Evolutionary conservation across 92 coral and sea anemone species (phyloP).

Genomic region (Virgularia gustaviana): DNA sequence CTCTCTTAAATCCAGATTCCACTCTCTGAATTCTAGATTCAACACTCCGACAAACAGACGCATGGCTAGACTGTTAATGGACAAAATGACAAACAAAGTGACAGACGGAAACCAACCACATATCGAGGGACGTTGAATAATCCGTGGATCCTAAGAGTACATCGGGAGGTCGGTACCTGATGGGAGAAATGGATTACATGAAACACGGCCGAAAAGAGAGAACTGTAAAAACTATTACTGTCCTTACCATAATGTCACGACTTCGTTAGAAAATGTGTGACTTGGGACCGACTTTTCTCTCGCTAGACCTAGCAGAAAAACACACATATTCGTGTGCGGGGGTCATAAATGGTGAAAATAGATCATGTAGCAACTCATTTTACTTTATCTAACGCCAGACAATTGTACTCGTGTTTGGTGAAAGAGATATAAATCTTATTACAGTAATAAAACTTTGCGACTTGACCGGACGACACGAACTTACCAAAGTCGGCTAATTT

Average conservation of each 20-base stretch:
- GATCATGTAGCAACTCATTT: too few relatives aligned
- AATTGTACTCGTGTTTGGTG: too few relatives aligned
- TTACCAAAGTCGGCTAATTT: conserved; percentile 96
- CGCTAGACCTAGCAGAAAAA: conserved; percentile 67
- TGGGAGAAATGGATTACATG: neutral
- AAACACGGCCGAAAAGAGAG: neutral
- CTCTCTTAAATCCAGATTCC: too few relatives aligned
- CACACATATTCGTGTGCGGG: neutral
- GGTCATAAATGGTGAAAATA: too few relatives aligned
- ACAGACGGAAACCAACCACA: conserved; percentile 81
- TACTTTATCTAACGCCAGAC: too few relatives aligned
- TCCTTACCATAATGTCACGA: conserved; percentile 91
- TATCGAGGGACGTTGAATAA: conserved; percentile 91
- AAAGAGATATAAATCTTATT: too few relatives aligned
- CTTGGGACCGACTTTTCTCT: conserved; percentile 98
- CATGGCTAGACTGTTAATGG: too few relatives aligned
- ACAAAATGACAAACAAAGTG: too few relatives aligned
- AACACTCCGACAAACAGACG: too few relatives aligned
- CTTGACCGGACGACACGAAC: conserved; percentile 10
- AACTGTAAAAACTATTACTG: neutral
- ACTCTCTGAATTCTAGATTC: too few relatives aligned
- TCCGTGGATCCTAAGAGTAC: conserved; percentile 96
- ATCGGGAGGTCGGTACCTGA: conserved; percentile 99
- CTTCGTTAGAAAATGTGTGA: conserved; percentile 93
- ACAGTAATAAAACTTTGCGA: too few relatives aligned